Percentiles rank a stretch among this genome's conserved stretches.
Evolutionary conservation across 2,113 vertebrate genomes (phyloP).

Genomic region (Eptesicus fuscus): DNA sequence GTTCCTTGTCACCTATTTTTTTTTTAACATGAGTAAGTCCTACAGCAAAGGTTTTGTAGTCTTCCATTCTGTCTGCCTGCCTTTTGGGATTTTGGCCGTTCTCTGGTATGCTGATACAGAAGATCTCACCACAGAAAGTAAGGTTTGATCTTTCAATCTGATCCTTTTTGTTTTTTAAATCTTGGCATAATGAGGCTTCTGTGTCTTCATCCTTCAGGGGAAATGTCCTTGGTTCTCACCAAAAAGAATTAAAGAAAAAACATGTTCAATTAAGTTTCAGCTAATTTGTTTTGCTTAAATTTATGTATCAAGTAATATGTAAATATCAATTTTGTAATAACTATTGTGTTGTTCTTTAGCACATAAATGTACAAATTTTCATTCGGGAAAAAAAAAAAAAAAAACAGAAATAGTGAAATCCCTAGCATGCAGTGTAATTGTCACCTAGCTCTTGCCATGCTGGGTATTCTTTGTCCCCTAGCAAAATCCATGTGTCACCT

Average conservation of each 20-base stretch:
- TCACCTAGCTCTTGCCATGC: not conserved
- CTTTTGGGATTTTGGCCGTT: constrained; percentile 59
- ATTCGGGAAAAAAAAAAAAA: not conserved
- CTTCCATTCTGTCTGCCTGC: constrained; percentile 73
- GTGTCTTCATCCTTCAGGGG: constrained; percentile 80
- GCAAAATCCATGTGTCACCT: not conserved
- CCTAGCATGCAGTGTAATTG: not conserved
- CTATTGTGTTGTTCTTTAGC: constrained; percentile 50
- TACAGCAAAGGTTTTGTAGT: constrained; percentile 63
- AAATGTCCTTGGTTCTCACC: constrained; percentile 86
- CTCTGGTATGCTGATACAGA: constrained; percentile 61
- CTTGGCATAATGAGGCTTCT: constrained; percentile 77
- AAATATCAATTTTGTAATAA: constrained; percentile 20
- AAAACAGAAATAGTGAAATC: not conserved
- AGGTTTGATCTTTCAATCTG: constrained; percentile 70
- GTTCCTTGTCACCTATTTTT: constrained; percentile 82
- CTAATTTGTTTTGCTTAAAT: constrained; percentile 54
- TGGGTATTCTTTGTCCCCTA: not conserved
- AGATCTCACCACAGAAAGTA: constrained; percentile 60
- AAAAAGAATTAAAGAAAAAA: constrained; percentile 76
- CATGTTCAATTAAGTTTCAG: constrained; percentile 61
- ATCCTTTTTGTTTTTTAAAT: constrained; percentile 44
- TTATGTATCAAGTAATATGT: constrained; percentile 35
- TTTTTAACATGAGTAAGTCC: constrained; percentile 76
- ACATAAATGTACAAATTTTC: constrained; percentile 12